Evolutionary conservation across 1,140 invertebrate genomes (phyloP), one percentile per base, ranked within the genome.

Genomic region (Notospermus geniculatus): DNA sequence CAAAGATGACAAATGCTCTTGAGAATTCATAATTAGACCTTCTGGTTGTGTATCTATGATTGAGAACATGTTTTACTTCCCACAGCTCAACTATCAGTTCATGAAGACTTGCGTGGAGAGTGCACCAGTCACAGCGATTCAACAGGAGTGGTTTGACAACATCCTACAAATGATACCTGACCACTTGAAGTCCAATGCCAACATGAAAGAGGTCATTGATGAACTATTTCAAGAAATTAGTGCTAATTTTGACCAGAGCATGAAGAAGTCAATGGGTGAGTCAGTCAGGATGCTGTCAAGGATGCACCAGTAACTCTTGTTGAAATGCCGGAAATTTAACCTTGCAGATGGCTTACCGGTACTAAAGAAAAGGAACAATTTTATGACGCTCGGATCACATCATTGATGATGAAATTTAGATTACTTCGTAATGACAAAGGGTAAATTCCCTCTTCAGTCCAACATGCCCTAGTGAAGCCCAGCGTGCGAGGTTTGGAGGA

Each of bases 181-280:
- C 23, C 64, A 65, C 25, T 63, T 81, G 15, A 69, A 70, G 60
- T 59, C 64, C 22, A 66, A 59, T 0, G 65, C 72, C 1, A 54
- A 66, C 9, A 65, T 74, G 15, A 69, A 71, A 46, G 67, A 72
- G 57, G 66, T 70, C 2, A 68, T 79, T 13, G 57, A 65, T 7
- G 71, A 77, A 28, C 62, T 80, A 17, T 78, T 80, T 59, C 62
- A 68, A 25, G 80, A 82, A 60, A 67, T 81, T 30, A 68, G 69
- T 55, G 66, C 59, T 56, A 72, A 79, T 59, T 82, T 72, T 66
- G 65, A 61, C 15, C 59, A 68, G 32, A 80, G 78, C 63, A 81
- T 82, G 74, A 78, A 80, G 59, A 78, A 77, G 65, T 80, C 77
- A n/a, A 77, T 77, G 67, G 73, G 79, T 80, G 65, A 63, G 66